Base-by-base conservation (phyloP, 92 coral and sea anemone species). In the Palythoa grandiflora region DNA sequence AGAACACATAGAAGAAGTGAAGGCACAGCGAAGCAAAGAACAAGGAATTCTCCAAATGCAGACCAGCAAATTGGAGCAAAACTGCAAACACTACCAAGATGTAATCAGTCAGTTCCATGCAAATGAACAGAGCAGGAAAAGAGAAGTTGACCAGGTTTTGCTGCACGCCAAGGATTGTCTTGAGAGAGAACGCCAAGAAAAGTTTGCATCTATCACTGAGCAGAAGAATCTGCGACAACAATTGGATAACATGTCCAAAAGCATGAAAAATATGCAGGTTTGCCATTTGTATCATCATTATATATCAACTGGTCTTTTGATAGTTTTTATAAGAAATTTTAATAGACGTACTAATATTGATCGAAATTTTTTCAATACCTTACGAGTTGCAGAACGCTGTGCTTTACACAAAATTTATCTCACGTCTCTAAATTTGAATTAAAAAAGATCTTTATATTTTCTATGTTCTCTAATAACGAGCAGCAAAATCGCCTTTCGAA, bases 221-320 rank as follows among this genome's bases (percentile, higher is more conserved):
- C 99, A 93, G 63, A 97, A 97, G 48, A 93, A 91, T 5, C 83
- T 94, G 28, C 88, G 95, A 74, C 96, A 95, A 72, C 99, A 93
- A 75, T 84, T 95, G 50, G 99, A 97, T 44, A 94, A 86, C 44
- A 78, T 97, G 78, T 92, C 98, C 12, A 95, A 95, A 79, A 91
- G 95, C 19, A 92, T 95, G 99, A 95, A 93, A 47, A 86, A 96
- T 1, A 88, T 97, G 91, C 98, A 97, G 95, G 99, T 97, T 68
- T 17, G 88, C 55, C 48, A 28, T 47, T 3, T 71, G 35, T 12
- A 38, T 39, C 35, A 11, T 71, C 48, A 38, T 38, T 10, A 10
- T 59, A 11, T 59, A 44, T 44, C 7, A 8, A 8, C 50, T 3
- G 50, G 5, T 2, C 50, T 4, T 44, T 44, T 44, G 50, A 4